Evolutionary conservation across 2,797 vertebrate genomes (phyloP).

Genomic region (Takifugu rubripes): DNA sequence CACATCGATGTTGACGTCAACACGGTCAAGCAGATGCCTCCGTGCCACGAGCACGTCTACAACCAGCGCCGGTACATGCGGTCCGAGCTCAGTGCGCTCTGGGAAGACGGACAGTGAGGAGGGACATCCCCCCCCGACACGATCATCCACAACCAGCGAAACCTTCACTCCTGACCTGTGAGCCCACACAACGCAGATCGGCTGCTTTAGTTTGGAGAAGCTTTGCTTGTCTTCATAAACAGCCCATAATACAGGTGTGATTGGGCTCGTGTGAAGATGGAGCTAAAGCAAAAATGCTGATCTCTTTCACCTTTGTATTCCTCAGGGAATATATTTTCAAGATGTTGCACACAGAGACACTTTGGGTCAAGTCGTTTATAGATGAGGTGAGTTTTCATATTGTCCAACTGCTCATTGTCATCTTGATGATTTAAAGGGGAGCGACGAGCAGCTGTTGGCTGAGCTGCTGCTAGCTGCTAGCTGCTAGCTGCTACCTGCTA

Average conservation of each 20-base stretch:
- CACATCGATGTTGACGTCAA: conserved; percentile 98
- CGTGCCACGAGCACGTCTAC: conserved; percentile 94
- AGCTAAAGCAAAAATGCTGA: not conserved
- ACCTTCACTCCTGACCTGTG: conserved; percentile 95
- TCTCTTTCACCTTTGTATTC: not conserved
- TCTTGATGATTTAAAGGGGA: not conserved
- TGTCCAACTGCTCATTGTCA: not conserved
- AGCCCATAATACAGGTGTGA: too few relatives aligned
- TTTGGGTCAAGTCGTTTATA: conserved; percentile 90
- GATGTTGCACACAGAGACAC: conserved; percentile 91
- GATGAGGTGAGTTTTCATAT: conserved; percentile 83
- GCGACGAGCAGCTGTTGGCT: too few relatives aligned
- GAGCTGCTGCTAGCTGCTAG: too few relatives aligned
- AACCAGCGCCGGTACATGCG: conserved; percentile 93
- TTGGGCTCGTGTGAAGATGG: too few relatives aligned
- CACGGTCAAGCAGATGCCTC: conserved; percentile 96
- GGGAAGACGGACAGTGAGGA: conserved; percentile 92
- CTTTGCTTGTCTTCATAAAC: too few relatives aligned
- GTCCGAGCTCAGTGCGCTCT: conserved; percentile 86
- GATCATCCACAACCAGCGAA: conserved; percentile 88
- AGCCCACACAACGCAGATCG: conserved; percentile 26
- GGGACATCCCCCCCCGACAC: conserved; percentile 87
- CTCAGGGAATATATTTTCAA: conserved; percentile 92
- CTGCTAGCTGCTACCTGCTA: too few relatives aligned
- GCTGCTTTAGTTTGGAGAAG: too few relatives aligned